Evolutionary conservation across 2,888 invertebrate genomes (phyloP), one percentile per base, ranked within the genome.

Genomic region (Rhopalosiphum nymphaeae): DNA sequence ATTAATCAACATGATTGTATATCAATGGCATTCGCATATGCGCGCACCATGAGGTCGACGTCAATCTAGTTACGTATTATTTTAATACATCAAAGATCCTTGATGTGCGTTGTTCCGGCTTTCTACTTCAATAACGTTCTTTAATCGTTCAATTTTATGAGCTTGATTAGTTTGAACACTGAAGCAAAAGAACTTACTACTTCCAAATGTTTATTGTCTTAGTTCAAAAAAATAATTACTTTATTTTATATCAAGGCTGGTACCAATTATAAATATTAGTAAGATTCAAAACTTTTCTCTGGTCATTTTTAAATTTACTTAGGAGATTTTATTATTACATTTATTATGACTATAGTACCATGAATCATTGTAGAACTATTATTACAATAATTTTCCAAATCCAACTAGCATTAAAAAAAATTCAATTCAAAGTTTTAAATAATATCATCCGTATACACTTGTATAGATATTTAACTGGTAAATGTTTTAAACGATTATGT

Each of bases 81-180:
- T 89, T 90, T 94, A 57, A 53, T 94, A 56, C 25, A 78, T 61
- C 42, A 42, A 94, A 94, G 25, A 53, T 93, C 94, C 94, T 94
- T 94, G 94, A 94, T 42, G 86, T 36, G 9, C 16, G 90, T 56
- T 94, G 61, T 94, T 94, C 94, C 94, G 90, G 90, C 94, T 94
- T 94, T 94, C 94, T 91, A 94, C 25, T 42, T n/a, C 91, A 94
- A 91, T 91, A 86, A 42, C 90, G 61, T 61, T 85, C 57, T 88
- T 5, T 89, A 44, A 49, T n/a, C 78, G 26, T 78, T 93, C 36
- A 53, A 88, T 67, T 67, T 89, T 67, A 89, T n/a, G 36, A 89
- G 49, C 44, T 88, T 29, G 67, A 88, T 25, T n/a, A 92, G 42
- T 87, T 92, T n/a, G 57, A 85, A 57, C 1, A 42, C 44, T 84